Conservation (phyloP, 2,113 vertebrate species). For the Apodemus speciosus region DNA sequence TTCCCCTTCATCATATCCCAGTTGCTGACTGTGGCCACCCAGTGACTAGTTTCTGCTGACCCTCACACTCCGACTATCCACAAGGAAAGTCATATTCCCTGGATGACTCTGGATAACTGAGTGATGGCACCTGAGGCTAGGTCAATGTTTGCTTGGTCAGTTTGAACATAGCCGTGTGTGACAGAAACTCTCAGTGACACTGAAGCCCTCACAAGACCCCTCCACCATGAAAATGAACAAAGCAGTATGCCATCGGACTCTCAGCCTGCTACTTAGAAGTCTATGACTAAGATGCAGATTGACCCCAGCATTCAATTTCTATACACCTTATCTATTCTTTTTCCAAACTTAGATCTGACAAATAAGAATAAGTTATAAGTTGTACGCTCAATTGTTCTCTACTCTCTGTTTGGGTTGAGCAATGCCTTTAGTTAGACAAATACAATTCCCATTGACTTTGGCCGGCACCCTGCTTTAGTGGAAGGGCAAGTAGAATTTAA, state of each 20-base stretch:
- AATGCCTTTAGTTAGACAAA: conserved; percentile 62
- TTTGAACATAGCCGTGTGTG: neutral
- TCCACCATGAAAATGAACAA: neutral
- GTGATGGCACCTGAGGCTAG: neutral
- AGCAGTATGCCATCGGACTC: neutral
- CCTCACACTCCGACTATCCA: accelerated
- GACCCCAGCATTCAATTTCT: conserved; percentile 56
- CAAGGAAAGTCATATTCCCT: neutral
- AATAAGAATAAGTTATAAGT: conserved; percentile 57
- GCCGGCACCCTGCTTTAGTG: neutral
- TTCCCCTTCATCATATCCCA: neutral
- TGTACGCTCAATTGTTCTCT: conserved; percentile 48
- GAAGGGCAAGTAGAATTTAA: conserved; percentile 37
- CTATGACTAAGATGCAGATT: conserved; percentile 20
- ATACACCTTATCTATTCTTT: neutral
- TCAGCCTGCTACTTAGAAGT: neutral
- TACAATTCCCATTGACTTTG: conserved; percentile 63
- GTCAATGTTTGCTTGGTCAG: neutral
- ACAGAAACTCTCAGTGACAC: neutral
- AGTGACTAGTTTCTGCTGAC: neutral
- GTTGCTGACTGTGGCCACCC: neutral
- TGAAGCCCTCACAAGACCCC: conserved; percentile 1
- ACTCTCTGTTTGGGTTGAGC: conserved; percentile 33
- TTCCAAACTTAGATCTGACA: conserved; percentile 23
- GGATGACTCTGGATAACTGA: neutral